These are phyloP conservation scores for Nyleta sp. DNA, from an alignment of 2,888 invertebrate species.

Conservation along the genomic window DNA sequence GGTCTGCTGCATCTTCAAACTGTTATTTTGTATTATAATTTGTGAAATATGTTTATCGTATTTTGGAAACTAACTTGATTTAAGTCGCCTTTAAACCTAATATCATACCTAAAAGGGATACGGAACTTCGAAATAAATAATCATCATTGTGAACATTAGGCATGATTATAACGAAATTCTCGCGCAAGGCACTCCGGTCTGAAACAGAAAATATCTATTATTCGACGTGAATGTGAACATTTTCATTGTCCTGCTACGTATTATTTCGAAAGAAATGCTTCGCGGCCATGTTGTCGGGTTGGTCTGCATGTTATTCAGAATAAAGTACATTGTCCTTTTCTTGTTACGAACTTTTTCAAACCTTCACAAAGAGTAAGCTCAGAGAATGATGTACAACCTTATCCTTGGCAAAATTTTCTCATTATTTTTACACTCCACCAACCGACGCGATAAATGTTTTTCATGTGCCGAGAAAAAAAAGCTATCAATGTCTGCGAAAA, in stretches of 20 bases:
- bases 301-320: constrained; percentile 52
- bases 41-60: too few species aligned
- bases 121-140: too few species aligned
- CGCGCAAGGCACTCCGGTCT: too few species aligned
- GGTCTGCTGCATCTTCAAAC: too few species aligned
- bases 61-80: too few species aligned
- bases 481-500: constrained; percentile 34
- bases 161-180: constrained; percentile 6
- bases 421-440: constrained; percentile 66
- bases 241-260: constrained; percentile 30
- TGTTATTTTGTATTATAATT: too few species aligned
- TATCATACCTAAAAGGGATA: too few species aligned
- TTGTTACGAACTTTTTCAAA: constrained; percentile 57
- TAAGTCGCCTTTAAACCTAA: too few species aligned
- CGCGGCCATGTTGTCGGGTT: constrained; percentile 19
- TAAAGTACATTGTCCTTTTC: constrained; percentile 58
- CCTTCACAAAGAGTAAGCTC: constrained; percentile 46
- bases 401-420: constrained; percentile 69
- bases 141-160: background rate
- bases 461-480: constrained; percentile 23
- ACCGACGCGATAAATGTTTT: constrained; percentile 54
- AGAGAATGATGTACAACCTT: constrained; percentile 67
- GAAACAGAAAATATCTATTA: constrained; percentile 16
- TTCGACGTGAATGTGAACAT: constrained; percentile 25
- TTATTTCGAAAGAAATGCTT: constrained; percentile 51